Conservation (phyloP, 2,797 vertebrate species). For the Sylvia borin region DNA sequence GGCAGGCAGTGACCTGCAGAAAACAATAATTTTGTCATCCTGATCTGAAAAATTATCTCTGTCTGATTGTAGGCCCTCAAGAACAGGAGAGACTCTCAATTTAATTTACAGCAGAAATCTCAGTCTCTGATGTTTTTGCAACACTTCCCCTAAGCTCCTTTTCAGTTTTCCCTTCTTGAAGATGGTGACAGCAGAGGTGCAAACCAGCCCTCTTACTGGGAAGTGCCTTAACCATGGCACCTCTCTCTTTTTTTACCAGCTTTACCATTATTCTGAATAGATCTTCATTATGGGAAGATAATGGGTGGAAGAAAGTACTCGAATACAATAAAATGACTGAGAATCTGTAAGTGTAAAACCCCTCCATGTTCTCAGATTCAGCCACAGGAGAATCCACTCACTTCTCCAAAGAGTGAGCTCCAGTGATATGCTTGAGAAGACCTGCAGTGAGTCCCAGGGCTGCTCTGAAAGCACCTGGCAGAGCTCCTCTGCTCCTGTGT, state of each 20-base stretch:
- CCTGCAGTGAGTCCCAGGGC: not conserved
- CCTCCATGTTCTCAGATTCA: not conserved
- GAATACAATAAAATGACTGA: not conserved
- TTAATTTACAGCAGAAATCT: not conserved
- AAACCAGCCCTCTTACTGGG: not conserved
- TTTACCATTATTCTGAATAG: not conserved
- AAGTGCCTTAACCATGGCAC: not conserved
- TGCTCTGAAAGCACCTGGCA: not conserved
- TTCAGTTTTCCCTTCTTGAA: not conserved
- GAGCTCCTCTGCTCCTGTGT: not conserved
- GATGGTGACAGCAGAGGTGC: not conserved
- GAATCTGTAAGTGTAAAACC: not conserved
- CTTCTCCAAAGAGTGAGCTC: not conserved
- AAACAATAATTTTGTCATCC: not conserved
- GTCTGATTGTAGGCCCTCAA: not conserved
- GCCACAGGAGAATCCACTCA: not conserved
- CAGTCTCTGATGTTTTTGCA: not conserved
- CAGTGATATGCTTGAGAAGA: fast-evolving
- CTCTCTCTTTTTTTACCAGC: no score
- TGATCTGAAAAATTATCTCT: not conserved
- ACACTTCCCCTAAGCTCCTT: not conserved
- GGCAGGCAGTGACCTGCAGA: not conserved
- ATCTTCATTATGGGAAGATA: not conserved
- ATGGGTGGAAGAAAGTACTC: not conserved
- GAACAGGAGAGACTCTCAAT: not conserved